Base-by-base conservation (phyloP, 2,797 vertebrate genomes). In the Schizopygopsis pylzovi region DNA sequence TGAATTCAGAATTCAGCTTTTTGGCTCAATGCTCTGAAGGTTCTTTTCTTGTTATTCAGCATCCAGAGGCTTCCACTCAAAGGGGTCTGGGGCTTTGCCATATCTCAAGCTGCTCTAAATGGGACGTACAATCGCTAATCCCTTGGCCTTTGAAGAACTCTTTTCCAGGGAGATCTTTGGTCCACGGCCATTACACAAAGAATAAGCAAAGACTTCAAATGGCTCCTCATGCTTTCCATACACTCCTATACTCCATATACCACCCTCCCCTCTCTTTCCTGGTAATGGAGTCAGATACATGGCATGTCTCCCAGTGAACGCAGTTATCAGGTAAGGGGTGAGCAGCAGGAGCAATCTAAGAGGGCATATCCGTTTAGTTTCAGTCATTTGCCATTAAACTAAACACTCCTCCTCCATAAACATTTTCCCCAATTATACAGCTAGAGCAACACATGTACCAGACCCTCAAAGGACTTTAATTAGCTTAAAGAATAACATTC, bases 361-460 rank as follows among this genome's bases (percentile, higher is more conserved):
- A 72, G 43, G 73, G 88, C 75, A 61, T 82, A 67, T 80, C 84
- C 90, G 91, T 94, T 94, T 92, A 92, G 93, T 91, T 86, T 90
- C 90, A 91, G 92, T 93, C 91, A 93, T 93, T 93, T 93, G 87
- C 92, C 93, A 90, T 89, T 92, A 93, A 90, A 33, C 93, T 92
- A 94, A 94, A 93, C 93, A 93, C 90, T 87, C 86, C 89, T 82
- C 90, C 81, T 91, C 88, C 85, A 90, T 91, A 92, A 92, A 92
- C 83, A 79, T 70, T 91, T 86, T 75, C 84, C 65, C 88, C 91
- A 89, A 90, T 93, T 89, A 89, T 91, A 91, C 87, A 91, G 86
- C 79, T 41, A n/a, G 6, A 70, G 65, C 81, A 65, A 68, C 52
- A 82, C 63, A 79, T 56, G 68, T 28, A 78, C 61, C 68, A 72